These are phyloP conservation scores for Apamea monoglypha DNA, from an alignment of 2,888 invertebrate species.

Conservation along the genomic window DNA sequence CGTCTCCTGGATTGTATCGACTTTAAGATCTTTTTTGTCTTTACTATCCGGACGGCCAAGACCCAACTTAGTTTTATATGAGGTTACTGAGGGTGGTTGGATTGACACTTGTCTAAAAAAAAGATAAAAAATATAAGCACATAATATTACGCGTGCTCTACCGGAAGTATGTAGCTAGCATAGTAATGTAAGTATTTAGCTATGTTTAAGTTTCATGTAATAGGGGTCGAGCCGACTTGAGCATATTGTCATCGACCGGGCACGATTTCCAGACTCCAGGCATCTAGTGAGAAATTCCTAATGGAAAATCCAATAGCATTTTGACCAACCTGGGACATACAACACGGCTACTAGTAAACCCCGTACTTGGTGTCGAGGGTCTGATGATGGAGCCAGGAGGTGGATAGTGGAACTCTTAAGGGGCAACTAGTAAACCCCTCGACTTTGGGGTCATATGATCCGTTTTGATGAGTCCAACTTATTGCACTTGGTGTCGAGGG, in stretches of 20 bases:
- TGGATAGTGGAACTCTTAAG: no score
- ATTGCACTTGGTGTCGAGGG: no score
- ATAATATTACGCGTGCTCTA: not conserved
- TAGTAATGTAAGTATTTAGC: not conserved
- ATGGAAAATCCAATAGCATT: not conserved
- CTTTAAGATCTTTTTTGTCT: not conserved
- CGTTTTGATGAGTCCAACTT: no score
- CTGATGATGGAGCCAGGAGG: no score
- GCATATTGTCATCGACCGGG: not conserved
- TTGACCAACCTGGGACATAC: not conserved
- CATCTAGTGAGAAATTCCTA: not conserved
- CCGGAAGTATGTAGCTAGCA: not conserved
- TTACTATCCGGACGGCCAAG: not conserved
- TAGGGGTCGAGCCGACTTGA: not conserved
- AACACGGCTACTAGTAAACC: not conserved
- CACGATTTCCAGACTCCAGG: not conserved
- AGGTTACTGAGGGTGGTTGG: not conserved
- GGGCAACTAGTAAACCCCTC: no score
- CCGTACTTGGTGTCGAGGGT: no score
- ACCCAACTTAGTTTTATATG: not conserved
- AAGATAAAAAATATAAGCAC: not conserved
- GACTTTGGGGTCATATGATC: no score
- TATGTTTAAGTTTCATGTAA: not conserved
- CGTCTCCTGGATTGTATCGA: not conserved
- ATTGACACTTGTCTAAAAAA: slow-evolving; percentile 52